phyloP scores from a whole-genome alignment of 1,140 invertebrate species.

The Pachypsylla venusta region DNA sequence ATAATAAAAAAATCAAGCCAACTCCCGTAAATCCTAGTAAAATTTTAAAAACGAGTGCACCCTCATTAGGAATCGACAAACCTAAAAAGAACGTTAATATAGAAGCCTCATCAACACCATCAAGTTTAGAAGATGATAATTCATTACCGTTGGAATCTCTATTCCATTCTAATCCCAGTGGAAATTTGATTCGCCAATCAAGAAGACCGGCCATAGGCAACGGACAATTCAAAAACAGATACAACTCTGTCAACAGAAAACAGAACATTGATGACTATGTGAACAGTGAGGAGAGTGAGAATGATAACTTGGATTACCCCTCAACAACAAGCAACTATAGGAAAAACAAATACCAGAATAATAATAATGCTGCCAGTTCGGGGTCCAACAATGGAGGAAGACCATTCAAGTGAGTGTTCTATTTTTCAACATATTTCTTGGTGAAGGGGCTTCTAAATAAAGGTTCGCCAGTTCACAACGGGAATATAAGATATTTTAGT shows the following conservation, averaged over 20 bases:
- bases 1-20: constrained; percentile 40
- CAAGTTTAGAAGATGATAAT: constrained; percentile 36
- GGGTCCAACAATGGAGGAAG: neutral
- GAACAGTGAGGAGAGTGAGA: neutral
- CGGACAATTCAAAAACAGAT: constrained; percentile 21
- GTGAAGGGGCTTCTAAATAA: too few relatives aligned
- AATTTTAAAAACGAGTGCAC: constrained; percentile 56
- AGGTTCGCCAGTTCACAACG: too few relatives aligned
- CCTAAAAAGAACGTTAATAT: constrained; percentile 23
- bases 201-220: constrained; percentile 31
- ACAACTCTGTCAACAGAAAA: constrained; percentile 15
- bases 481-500: too few relatives aligned
- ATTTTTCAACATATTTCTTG: too few relatives aligned
- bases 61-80: constrained; percentile 27
- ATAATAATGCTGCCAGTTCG: neutral
- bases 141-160: constrained; percentile 33
- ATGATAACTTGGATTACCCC: neutral
- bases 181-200: constrained; percentile 34
- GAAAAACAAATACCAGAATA: constrained; percentile 1
- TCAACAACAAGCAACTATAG: neutral
- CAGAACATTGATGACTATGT: neutral
- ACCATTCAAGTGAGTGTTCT: constrained; percentile 15
- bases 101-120: constrained; percentile 16
- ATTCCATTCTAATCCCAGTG: constrained; percentile 29
- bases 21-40: constrained; percentile 38